These are phyloP conservation scores for Toxotes chatareus DNA, from an alignment of 2,113 vertebrate species.

Conservation along the genomic window DNA sequence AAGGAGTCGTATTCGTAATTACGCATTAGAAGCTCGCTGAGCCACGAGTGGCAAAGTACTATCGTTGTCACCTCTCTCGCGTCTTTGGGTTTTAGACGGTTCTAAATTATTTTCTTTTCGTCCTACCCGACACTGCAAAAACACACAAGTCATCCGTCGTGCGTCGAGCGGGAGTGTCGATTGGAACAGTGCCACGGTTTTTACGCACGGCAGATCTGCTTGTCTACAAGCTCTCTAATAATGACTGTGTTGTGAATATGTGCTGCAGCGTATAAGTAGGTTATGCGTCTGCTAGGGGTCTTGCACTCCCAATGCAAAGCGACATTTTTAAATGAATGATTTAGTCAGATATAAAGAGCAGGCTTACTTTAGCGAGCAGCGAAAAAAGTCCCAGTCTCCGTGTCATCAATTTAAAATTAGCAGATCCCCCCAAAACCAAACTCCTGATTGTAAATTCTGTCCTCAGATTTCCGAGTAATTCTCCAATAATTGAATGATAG, in stretches of 20 bases:
- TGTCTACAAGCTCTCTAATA: neutral
- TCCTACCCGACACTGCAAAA: neutral
- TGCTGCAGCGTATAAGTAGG: neutral
- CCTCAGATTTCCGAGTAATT: neutral
- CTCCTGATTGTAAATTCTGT: neutral
- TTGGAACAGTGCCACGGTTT: conserved; percentile 10
- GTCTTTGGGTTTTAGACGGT: neutral
- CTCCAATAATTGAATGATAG: neutral
- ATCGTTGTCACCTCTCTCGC: neutral
- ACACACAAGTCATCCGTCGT: neutral
- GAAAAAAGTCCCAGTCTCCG: neutral
- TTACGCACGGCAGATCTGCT: conserved; percentile 44
- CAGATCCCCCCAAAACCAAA: neutral
- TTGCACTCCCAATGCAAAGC: neutral
- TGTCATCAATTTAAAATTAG: neutral
- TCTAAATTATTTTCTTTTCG: neutral
- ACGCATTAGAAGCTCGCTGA: neutral
- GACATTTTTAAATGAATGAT: neutral
- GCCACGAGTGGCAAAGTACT: neutral
- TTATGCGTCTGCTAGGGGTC: neutral
- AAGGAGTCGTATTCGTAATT: neutral
- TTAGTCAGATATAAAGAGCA: neutral
- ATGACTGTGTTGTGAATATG: neutral
- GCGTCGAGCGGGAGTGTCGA: neutral
- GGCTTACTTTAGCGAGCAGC: conserved; percentile 41